These are phyloP conservation scores for Prunella strophiata DNA, from an alignment of 2,797 vertebrate species.

Conservation along the genomic window DNA sequence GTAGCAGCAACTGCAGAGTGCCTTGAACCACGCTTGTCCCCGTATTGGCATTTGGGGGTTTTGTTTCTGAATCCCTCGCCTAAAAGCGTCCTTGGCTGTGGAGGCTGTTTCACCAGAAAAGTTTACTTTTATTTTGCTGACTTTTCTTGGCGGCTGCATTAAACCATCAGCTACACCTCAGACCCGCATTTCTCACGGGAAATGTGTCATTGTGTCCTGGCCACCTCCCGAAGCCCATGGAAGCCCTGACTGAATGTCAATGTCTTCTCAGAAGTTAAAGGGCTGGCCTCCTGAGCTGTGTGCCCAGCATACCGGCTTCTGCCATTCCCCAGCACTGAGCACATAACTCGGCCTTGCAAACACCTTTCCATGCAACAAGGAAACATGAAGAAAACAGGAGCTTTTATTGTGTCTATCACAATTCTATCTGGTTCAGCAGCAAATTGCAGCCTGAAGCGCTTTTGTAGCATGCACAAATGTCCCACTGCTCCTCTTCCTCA, in stretches of 20 bases:
- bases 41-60: background rate
- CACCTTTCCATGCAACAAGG: background rate
- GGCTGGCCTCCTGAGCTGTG: background rate
- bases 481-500: background rate
- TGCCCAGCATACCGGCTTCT: background rate
- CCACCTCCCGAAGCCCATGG: background rate
- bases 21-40: background rate
- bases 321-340: background rate
- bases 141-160: background rate
- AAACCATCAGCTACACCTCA: background rate
- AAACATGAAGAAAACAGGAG: background rate
- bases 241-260: background rate
- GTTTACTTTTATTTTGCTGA: background rate
- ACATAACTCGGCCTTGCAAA: background rate
- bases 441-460: background rate
- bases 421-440: background rate
- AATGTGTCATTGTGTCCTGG: background rate
- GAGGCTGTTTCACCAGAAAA: background rate
- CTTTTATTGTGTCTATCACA: background rate
- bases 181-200: fast-evolving
- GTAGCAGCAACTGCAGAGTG: background rate
- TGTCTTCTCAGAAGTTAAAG: background rate
- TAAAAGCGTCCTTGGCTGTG: background rate
- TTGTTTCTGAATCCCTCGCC: background rate
- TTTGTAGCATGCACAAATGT: background rate